phyloP scores from a whole-genome alignment of 2,113 vertebrate genomes.

The Desmodus rotundus region DNA sequence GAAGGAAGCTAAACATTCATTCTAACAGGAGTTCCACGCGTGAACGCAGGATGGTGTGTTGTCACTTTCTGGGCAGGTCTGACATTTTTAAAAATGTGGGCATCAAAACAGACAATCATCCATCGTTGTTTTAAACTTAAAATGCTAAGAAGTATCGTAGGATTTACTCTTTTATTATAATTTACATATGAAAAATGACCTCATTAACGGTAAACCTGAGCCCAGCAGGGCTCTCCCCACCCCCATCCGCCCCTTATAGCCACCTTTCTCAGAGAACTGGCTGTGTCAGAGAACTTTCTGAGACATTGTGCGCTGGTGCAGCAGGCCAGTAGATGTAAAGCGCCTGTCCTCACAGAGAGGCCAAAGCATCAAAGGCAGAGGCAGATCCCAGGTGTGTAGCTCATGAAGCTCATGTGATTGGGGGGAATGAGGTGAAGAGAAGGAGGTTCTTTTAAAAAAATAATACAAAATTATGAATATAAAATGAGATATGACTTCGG shows the following conservation, averaged over 20 bases:
- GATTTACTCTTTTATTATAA: constrained; percentile 1
- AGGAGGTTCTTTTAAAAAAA: not conserved
- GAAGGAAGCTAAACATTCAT: not conserved
- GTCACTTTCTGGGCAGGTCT: constrained; percentile 19
- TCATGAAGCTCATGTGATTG: not conserved
- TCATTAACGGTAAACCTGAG: not conserved
- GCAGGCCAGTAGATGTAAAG: not conserved
- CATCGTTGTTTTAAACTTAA: not conserved
- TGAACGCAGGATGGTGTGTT: not conserved
- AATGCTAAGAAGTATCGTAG: not conserved
- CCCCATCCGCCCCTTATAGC: not conserved
- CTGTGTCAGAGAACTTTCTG: not conserved
- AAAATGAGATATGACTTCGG: not conserved
- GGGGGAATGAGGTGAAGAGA: too few species aligned
- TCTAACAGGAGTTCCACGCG: constrained; percentile 42
- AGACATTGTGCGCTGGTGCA: not conserved
- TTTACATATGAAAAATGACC: constrained; percentile 51
- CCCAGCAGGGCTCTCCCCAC: not conserved
- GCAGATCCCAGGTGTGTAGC: not conserved
- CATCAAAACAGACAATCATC: constrained; percentile 23
- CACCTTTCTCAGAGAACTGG: not conserved
- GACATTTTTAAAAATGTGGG: not conserved
- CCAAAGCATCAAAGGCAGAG: not conserved
- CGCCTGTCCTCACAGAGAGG: not conserved
- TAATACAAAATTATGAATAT: not conserved